Evolutionary conservation across 2,797 vertebrate species (phyloP), one percentile per base, ranked within the genome.

Genomic region (Protonibea diacanthus): DNA sequence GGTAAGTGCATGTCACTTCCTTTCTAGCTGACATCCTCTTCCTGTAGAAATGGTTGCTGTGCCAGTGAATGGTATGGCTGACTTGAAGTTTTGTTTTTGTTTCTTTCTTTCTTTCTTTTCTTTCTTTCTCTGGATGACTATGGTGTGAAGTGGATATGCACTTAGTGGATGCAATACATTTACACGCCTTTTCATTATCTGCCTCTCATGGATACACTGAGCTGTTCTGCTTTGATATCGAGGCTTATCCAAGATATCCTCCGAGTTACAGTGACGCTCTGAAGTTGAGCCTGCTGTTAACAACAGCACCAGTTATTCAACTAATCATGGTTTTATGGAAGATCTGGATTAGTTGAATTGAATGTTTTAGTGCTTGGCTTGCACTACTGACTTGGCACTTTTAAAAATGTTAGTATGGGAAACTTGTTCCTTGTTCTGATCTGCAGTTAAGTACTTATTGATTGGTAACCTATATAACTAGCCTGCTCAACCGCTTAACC

Each of bases 1-100:
- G 86, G 91, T 93, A 94, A 94, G 93, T 89, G 83, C 84, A 93
- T 58, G 65, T 86, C 92, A 91, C 92, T 91, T 85, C 83, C 85
- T 87, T 86, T 89, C 68, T 68, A 83, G 82, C 87, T 83, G 92
- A 67, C 45, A 45, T 86, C 73, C 72, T 92, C 76, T 82, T 89
- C 78, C 80, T 87, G 59, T 78, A 71, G 73, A 89, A 61, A 52
- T 66, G 72, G 87, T 90, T 88, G 92, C 89, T 87, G 78, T 89
- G 86, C 82, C 92, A 89, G 61, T 61, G 73, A 89, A 88, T 55
- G 85, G 88, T 90, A 85, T 90, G 88, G 89, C 91, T 90, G 84
- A 88, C 71, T 69, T 83, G 42, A 88, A 82, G 59, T 84, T 81
- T 10, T 69, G 27, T 6, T 23, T 67, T 55, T 44, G 33, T 56